phyloP scores from a whole-genome alignment of 1,140 invertebrate species.

The Aphis craccivora region DNA sequence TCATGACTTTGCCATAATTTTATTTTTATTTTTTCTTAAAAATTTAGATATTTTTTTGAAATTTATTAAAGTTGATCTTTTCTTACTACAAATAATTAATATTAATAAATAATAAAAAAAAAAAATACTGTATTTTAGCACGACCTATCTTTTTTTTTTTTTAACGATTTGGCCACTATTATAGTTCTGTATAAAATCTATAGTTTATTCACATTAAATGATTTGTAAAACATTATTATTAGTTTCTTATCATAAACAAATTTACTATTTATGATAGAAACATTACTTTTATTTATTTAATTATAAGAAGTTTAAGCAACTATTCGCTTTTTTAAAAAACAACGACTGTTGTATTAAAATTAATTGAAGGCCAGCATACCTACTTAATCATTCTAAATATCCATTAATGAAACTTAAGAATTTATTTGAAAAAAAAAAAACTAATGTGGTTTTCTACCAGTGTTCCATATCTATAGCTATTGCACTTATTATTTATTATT shows the following conservation, averaged over 20 bases:
- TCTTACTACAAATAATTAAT: too few species aligned
- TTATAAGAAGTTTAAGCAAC: not conserved
- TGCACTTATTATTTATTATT: too few species aligned
- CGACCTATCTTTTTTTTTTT: not conserved
- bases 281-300: not conserved
- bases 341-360: not conserved
- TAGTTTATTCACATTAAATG: not conserved
- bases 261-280: not conserved
- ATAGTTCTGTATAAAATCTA: not conserved
- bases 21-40: not conserved
- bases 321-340: not conserved
- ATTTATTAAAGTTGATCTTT: not conserved
- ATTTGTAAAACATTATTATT: not conserved
- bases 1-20: not conserved
- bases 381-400: not conserved
- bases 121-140: too few species aligned
- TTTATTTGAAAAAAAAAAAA: not conserved
- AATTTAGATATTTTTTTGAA: not conserved
- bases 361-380: not conserved
- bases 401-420: not conserved
- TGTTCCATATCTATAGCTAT: fast-evolving
- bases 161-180: not conserved
- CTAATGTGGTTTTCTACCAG: not conserved
- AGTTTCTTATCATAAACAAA: not conserved
- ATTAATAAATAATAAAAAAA: too few species aligned